phyloP scores from a whole-genome alignment of 2,113 vertebrate species.

The Dinomys branickii region DNA sequence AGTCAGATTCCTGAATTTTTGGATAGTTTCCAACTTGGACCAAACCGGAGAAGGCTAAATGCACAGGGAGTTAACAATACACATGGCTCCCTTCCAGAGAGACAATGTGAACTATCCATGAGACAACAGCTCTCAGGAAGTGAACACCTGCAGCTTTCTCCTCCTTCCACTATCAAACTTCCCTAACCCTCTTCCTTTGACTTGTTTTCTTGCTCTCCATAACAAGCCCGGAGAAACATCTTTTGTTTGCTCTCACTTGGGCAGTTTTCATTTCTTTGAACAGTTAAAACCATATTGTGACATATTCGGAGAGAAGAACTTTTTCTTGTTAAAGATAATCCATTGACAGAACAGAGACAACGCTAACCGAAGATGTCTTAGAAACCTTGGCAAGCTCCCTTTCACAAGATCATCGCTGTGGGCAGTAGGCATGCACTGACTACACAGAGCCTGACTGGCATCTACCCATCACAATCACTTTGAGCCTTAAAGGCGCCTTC shows the following conservation, averaged over 20 bases:
- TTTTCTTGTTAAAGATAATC: not conserved
- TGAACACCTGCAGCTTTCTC: not conserved
- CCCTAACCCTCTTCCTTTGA: not conserved
- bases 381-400: not conserved
- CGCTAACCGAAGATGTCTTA: not conserved
- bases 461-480: not conserved
- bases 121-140: not conserved
- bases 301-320: not conserved
- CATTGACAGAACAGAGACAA: not conserved
- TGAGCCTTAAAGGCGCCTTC: not conserved
- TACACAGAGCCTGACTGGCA: not conserved
- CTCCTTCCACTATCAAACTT: not conserved
- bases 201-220: not conserved
- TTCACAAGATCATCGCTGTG: not conserved
- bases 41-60: not conserved
- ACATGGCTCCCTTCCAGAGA: not conserved
- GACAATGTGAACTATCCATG: not conserved
- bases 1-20: not conserved
- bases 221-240: not conserved
- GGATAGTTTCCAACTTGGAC: not conserved
- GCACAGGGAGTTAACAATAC: not conserved
- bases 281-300: not conserved
- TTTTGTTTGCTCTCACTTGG: not conserved
- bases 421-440: not conserved
- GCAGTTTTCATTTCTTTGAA: not conserved